Percentiles rank a stretch among this genome's conserved stretches.
phyloP scores from a whole-genome alignment of 92 coral and sea anemone species.

The Micromussa lordhowensis region DNA sequence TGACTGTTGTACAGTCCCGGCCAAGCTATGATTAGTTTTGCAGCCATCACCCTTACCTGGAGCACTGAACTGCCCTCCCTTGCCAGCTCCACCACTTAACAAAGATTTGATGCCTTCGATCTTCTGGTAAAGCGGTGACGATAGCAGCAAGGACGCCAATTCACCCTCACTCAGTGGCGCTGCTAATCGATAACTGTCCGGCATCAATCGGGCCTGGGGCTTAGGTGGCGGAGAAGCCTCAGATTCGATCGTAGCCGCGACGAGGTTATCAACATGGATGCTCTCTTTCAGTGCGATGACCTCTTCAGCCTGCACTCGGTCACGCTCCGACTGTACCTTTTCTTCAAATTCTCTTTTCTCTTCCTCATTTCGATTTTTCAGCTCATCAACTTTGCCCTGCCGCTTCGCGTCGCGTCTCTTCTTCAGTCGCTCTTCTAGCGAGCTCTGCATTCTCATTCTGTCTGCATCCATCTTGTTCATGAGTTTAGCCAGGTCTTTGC shows the following conservation, averaged over 20 bases:
- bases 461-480: conserved; percentile 99
- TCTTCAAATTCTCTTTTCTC: conserved; percentile 90
- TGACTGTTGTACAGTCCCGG: too few relatives aligned
- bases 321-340: conserved; percentile 85
- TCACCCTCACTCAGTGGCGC: conserved; percentile 98
- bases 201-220: conserved; percentile 68
- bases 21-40: background rate
- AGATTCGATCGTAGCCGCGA: conserved; percentile 83
- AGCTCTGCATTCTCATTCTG: conserved; percentile 99
- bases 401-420: conserved; percentile 90
- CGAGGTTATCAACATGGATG: conserved; percentile 96
- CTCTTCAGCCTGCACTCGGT: conserved; percentile 80
- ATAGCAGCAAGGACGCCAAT: conserved; percentile 83
- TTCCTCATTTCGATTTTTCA: conserved; percentile 72
- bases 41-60: conserved; percentile 56
- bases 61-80: conserved; percentile 65
- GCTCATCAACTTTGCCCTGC: conserved; percentile 78
- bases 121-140: conserved; percentile 98
- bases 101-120: conserved; percentile 87
- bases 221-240: conserved; percentile 82
- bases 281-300: conserved; percentile 92
- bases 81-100: conserved; percentile 86
- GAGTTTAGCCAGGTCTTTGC: conserved; percentile 94
- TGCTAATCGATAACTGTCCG: conserved; percentile 93
- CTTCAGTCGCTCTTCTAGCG: conserved; percentile 92